A percentile compares a stretch with the other conserved stretches of the same genome.
Evolutionary conservation across 2,888 invertebrate species (phyloP).

Genomic region (Neoaliturus tenellus): DNA sequence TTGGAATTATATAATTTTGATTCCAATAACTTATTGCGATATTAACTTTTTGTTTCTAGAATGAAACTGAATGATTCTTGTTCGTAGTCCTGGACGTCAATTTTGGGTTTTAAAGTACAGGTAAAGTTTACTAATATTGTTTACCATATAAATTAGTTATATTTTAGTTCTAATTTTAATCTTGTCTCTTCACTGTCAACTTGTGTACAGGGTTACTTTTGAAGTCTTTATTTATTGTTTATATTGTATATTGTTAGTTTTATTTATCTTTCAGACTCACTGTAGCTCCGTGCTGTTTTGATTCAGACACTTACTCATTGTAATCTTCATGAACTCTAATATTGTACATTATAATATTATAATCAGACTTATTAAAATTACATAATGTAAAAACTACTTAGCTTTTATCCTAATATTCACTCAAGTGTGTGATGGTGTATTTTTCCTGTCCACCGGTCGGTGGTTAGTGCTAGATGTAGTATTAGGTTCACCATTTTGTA

Average conservation of each 20-base stretch:
- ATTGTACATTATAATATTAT: slow-evolving; percentile 14
- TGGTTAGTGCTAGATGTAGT: slow-evolving; percentile 35
- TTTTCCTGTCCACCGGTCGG: slow-evolving; percentile 18
- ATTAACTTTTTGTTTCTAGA: not conserved
- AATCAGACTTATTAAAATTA: not conserved
- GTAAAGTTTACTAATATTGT: not conserved
- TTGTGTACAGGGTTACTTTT: slow-evolving; percentile 35
- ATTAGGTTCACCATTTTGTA: slow-evolving; percentile 41
- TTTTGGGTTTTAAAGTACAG: not conserved
- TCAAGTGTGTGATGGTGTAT: slow-evolving; percentile 20
- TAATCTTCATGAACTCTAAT: slow-evolving; percentile 23
- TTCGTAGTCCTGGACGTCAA: not conserved
- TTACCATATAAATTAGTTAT: not conserved
- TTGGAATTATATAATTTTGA: not conserved
- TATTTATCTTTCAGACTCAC: not conserved
- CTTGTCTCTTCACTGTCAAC: not conserved
- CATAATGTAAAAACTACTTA: slow-evolving; percentile 30
- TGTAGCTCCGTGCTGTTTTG: not conserved
- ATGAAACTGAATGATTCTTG: not conserved
- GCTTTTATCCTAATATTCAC: slow-evolving; percentile 12
- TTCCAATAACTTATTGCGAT: not conserved
- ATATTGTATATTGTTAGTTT: slow-evolving; percentile 45
- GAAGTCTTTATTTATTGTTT: slow-evolving; percentile 43
- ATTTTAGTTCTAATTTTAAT: not conserved
- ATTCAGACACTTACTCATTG: not conserved